phyloP scores from a whole-genome alignment of 2,113 vertebrate genomes.

The Psammodynastes pulverulentus region DNA sequence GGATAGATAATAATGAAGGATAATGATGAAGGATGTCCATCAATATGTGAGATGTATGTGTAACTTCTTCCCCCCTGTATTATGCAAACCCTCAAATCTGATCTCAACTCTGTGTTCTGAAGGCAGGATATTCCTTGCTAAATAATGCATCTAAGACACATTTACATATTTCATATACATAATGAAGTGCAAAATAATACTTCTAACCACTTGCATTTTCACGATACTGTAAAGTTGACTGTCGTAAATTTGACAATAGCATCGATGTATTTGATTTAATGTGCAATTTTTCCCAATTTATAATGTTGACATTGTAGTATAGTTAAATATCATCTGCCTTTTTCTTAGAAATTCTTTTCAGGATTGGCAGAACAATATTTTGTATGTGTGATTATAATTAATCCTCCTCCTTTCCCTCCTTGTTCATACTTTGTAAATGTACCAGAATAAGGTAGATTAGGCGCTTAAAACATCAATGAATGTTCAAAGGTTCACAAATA shows the following conservation, averaged over 20 bases:
- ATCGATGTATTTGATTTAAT: neutral
- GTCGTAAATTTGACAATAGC: neutral
- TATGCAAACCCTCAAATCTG: neutral
- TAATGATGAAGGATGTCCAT: neutral
- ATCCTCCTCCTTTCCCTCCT: neutral
- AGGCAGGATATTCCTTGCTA: neutral
- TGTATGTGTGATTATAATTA: neutral
- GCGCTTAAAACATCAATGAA: neutral
- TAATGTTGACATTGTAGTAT: neutral
- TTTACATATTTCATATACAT: neutral
- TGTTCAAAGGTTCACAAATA: neutral
- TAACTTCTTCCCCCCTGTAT: neutral
- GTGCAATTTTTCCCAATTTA: neutral
- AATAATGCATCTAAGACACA: neutral
- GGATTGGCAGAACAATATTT: neutral
- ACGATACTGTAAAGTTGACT: neutral
- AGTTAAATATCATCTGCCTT: neutral
- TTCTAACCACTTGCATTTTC: neutral
- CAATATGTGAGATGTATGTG: neutral
- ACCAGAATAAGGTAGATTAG: neutral
- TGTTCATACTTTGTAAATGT: neutral
- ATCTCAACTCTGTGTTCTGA: neutral
- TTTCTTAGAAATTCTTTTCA: neutral
- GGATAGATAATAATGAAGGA: neutral
- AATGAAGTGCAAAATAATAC: neutral